Conservation (phyloP, 2,888 invertebrate species). For the Helobdella robusta region DNA sequence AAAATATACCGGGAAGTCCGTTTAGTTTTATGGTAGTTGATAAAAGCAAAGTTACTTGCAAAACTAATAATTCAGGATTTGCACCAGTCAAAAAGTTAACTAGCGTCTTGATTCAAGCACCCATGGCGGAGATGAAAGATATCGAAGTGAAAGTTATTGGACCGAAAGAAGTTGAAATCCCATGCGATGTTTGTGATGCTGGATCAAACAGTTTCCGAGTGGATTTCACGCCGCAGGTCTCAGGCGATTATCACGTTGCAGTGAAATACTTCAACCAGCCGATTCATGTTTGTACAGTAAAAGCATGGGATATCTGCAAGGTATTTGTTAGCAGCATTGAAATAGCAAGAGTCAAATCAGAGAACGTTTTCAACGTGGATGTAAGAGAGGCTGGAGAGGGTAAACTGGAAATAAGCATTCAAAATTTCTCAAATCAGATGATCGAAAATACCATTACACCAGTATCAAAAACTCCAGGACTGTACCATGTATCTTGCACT, state of each 20-base stretch:
- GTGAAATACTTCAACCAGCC: conserved; percentile 26
- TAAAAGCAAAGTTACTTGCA: conserved; percentile 18
- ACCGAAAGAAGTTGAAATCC: conserved; percentile 23
- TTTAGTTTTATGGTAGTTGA: conserved; percentile 29
- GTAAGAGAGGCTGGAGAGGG: conserved; percentile 30
- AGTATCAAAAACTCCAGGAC: conserved; percentile 10
- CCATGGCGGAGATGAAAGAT: conserved; percentile 22
- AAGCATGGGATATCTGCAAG: conserved; percentile 28
- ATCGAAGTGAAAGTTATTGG: conserved; percentile 27
- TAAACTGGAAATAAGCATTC: conserved; percentile 29
- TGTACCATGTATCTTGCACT: conserved; percentile 25
- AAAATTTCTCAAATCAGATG: conserved; percentile 22
- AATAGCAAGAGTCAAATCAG: neutral
- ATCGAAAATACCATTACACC: conserved; percentile 27
- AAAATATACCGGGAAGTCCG: conserved; percentile 27
- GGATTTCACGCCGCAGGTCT: conserved; percentile 26
- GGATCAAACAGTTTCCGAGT: conserved; percentile 25
- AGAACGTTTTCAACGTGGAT: conserved; percentile 23
- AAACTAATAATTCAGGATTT: conserved; percentile 16
- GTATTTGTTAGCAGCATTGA: conserved; percentile 14
- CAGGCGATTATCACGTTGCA: conserved; percentile 25
- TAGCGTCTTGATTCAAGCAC: conserved; percentile 23
- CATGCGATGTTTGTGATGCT: conserved; percentile 11
- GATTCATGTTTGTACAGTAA: neutral
- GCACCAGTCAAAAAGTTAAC: conserved; percentile 26